A percentile compares a stretch with the other conserved stretches of the same genome.
Evolutionary conservation across 2,113 vertebrate species (phyloP).

Genomic region (Vombatus ursinus): DNA sequence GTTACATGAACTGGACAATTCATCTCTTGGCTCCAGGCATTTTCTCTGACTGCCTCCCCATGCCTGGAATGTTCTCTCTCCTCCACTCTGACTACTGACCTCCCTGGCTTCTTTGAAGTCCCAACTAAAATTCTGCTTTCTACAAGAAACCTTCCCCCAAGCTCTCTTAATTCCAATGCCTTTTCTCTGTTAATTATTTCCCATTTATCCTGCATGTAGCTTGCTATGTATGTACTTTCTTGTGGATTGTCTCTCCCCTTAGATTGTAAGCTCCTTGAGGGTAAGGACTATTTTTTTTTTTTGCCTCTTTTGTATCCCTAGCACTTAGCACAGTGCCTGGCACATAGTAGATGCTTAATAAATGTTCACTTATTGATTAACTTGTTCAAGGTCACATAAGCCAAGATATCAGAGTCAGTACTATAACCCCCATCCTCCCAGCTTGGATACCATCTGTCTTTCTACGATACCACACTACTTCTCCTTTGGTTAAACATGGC

Average conservation of each 20-base stretch:
- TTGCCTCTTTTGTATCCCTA: neutral
- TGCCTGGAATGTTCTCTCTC: neutral
- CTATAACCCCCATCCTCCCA: neutral
- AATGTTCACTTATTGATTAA: neutral
- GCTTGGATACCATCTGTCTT: neutral
- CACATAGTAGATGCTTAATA: neutral
- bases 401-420: neutral
- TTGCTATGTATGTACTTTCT: neutral
- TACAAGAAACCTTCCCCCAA: neutral
- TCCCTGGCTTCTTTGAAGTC: neutral
- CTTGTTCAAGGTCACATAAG: neutral
- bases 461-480: neutral
- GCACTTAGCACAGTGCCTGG: neutral
- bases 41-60: neutral
- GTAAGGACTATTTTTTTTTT: neutral
- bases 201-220: neutral
- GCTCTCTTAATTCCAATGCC: neutral
- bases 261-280: neutral
- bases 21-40: neutral
- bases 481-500: neutral
- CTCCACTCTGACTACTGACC: neutral
- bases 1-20: too few species aligned
- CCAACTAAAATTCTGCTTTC: neutral
- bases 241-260: neutral
- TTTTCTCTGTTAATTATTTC: neutral